Evolutionary conservation across 2,888 invertebrate genomes (phyloP).

Genomic region (Coelinius sp.): DNA sequence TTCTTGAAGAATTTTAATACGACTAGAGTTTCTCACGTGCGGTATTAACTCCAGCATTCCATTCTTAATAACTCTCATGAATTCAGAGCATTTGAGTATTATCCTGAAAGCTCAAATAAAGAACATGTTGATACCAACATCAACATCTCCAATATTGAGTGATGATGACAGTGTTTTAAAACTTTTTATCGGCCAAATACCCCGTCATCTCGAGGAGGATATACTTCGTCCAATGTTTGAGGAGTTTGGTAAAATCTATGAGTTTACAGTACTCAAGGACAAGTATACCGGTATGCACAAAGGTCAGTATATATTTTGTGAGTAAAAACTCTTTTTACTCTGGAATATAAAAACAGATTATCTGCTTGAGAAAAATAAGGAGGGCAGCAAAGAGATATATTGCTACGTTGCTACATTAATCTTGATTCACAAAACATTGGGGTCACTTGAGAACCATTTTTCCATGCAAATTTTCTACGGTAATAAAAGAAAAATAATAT

Average conservation of each 20-base stretch:
- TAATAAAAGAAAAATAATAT: neutral
- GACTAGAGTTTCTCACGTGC: neutral
- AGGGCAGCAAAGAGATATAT: neutral
- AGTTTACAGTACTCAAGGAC: constrained; percentile 94
- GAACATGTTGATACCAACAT: constrained; percentile 65
- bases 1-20: neutral
- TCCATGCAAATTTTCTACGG: neutral
- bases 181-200: constrained; percentile 94
- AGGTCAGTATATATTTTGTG: constrained; percentile 75
- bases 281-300: constrained; percentile 96
- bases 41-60: neutral
- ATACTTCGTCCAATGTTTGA: constrained; percentile 92
- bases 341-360: constrained; percentile 17
- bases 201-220: constrained; percentile 89
- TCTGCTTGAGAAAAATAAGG: constrained; percentile 1
- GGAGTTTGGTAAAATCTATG: constrained; percentile 93
- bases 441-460: constrained; percentile 7
- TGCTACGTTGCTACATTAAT: neutral
- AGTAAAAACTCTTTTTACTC: neutral
- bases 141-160: constrained; percentile 69
- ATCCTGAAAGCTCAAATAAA: neutral
- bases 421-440: constrained; percentile 10
- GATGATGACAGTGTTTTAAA: constrained; percentile 79
- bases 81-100: constrained; percentile 8
- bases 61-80: neutral